These are phyloP conservation scores for Athalia cordata DNA, from an alignment of 2,888 invertebrate genomes.

Conservation along the genomic window DNA sequence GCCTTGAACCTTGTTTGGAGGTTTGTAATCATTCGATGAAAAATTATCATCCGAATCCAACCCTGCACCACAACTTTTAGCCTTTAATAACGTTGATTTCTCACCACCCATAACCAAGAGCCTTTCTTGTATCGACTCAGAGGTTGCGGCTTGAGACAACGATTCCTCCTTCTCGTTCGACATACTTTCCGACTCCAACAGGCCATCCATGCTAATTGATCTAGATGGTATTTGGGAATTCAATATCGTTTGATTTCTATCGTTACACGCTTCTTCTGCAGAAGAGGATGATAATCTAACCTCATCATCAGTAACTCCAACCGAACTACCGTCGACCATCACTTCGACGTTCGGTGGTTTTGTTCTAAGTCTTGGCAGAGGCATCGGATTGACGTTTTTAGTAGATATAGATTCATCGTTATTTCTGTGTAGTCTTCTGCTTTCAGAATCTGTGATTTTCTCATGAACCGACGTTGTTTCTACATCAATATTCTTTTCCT, in stretches of 20 bases:
- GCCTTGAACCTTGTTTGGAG: constrained; percentile 68
- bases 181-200: constrained; percentile 11
- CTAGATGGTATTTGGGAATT: constrained; percentile 6
- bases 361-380: constrained; percentile 51
- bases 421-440: neutral
- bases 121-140: neutral
- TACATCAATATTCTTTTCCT: neutral
- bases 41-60: constrained; percentile 62
- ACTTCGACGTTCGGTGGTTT: constrained; percentile 34
- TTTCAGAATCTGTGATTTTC: neutral
- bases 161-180: neutral
- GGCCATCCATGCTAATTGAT: constrained; percentile 40
- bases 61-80: constrained; percentile 69
- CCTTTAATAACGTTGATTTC: constrained; percentile 61
- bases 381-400: constrained; percentile 47
- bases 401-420: neutral
- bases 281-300: constrained; percentile 46
- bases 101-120: constrained; percentile 47
- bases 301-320: neutral
- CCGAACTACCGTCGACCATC: neutral
- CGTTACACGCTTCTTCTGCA: constrained; percentile 31
- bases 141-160: neutral
- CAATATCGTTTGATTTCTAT: constrained; percentile 2
- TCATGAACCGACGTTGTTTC: neutral
- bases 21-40: constrained; percentile 61